Percentiles rank a stretch among this genome's conserved stretches.
Evolutionary conservation across 2,888 invertebrate species (phyloP).

Genomic region (Agrotis ipsilon): DNA sequence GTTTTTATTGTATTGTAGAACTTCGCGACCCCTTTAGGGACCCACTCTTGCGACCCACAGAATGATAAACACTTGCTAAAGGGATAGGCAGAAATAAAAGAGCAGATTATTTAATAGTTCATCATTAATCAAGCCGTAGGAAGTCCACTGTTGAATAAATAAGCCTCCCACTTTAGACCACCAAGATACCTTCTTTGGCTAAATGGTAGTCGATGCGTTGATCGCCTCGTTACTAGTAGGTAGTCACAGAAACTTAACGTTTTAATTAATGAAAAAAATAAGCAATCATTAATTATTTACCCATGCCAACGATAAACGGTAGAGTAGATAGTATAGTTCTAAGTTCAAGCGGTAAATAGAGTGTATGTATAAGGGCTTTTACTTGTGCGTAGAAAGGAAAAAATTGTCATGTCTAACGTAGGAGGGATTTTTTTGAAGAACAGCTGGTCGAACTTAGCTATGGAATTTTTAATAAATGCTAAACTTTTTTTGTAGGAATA

Average conservation of each 20-base stretch:
- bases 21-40: no score
- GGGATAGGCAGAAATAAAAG: not conserved
- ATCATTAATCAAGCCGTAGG: no score
- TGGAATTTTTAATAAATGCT: no score
- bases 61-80: no score
- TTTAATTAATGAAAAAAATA: not conserved
- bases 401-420: not conserved
- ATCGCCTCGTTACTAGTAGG: not conserved
- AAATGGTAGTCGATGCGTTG: not conserved
- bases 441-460: no score
- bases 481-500: no score
- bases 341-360: conserved; percentile 18
- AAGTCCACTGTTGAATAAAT: no score
- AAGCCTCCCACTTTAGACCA: no score
- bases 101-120: no score
- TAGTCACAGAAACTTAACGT: not conserved
- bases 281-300: not conserved
- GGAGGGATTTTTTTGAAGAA: not conserved
- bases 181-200: not conserved
- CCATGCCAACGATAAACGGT: not conserved
- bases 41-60: no score
- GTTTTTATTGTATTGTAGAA: no score
- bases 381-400: not conserved
- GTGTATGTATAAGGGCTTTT: conserved; percentile 29
- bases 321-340: not conserved